Evolutionary conservation across 2,113 vertebrate genomes (phyloP).

Genomic region (Sceloporus undulatus): DNA sequence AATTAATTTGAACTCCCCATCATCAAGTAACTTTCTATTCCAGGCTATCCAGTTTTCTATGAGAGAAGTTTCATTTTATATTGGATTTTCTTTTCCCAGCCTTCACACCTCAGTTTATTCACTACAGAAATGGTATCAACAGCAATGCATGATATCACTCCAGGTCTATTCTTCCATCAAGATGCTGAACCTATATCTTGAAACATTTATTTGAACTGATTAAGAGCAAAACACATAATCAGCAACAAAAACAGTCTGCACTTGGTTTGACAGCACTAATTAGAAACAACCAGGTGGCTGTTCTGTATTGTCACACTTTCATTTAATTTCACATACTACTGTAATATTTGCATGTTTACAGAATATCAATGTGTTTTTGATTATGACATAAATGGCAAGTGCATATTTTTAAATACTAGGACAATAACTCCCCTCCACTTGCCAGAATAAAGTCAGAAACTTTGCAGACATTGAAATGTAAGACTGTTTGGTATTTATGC

Average conservation of each 20-base stretch:
- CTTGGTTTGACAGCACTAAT: constrained; percentile 43
- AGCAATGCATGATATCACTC: neutral
- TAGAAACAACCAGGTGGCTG: constrained; percentile 40
- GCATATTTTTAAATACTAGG: neutral
- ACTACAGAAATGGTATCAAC: neutral
- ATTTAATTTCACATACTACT: constrained; percentile 33
- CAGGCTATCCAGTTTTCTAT: neutral
- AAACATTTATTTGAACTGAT: constrained; percentile 35
- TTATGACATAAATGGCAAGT: constrained; percentile 23
- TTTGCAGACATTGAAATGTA: neutral
- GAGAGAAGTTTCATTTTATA: neutral
- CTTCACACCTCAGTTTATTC: neutral
- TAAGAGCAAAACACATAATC: constrained; percentile 35
- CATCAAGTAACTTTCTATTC: neutral
- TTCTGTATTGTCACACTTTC: constrained; percentile 38
- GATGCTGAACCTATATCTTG: constrained; percentile 20
- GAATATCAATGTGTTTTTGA: constrained; percentile 33
- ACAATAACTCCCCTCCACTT: neutral
- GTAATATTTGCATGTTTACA: constrained; percentile 22
- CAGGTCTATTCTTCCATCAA: constrained; percentile 10
- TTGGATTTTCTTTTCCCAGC: neutral
- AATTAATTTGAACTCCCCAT: neutral
- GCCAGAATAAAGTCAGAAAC: neutral
- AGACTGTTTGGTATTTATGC: too few species aligned
- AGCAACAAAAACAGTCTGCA: constrained; percentile 36